phyloP scores from a whole-genome alignment of 2,797 vertebrate species.

The Eremophila alpestris region DNA sequence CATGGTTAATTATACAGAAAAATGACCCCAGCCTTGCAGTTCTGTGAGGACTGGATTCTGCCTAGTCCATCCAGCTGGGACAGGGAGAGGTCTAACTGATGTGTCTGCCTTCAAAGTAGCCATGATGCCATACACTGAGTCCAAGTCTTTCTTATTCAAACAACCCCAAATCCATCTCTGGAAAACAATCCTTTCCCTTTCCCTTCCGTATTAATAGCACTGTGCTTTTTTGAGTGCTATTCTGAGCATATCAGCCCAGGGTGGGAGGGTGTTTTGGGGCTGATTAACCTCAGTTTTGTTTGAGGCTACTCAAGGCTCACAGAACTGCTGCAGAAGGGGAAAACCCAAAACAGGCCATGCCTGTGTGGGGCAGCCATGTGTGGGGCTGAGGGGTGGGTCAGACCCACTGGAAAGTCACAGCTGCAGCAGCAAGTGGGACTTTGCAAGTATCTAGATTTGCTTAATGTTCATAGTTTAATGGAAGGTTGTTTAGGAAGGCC shows the following conservation, averaged over 20 bases:
- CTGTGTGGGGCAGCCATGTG: background rate
- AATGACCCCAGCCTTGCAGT: background rate
- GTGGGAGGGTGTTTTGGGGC: background rate
- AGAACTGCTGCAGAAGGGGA: background rate
- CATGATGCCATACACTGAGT: background rate
- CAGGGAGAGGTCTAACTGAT: background rate
- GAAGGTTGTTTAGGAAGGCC: background rate
- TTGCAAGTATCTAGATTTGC: background rate
- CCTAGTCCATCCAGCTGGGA: background rate
- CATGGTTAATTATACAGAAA: background rate
- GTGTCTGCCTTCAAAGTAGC: background rate
- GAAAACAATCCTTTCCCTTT: background rate
- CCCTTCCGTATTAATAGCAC: background rate
- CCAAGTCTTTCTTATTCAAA: background rate
- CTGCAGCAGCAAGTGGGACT: background rate
- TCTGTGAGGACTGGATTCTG: background rate
- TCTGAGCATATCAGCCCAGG: background rate
- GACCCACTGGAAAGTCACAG: background rate
- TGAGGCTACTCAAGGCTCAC: background rate
- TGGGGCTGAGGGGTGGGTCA: background rate
- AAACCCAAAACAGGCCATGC: fast-evolving
- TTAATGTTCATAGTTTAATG: background rate
- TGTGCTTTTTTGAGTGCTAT: background rate
- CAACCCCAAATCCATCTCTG: background rate
- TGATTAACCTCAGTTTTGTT: background rate